Evolutionary conservation across 2,888 invertebrate species (phyloP).

Genomic region (Macaria notata): DNA sequence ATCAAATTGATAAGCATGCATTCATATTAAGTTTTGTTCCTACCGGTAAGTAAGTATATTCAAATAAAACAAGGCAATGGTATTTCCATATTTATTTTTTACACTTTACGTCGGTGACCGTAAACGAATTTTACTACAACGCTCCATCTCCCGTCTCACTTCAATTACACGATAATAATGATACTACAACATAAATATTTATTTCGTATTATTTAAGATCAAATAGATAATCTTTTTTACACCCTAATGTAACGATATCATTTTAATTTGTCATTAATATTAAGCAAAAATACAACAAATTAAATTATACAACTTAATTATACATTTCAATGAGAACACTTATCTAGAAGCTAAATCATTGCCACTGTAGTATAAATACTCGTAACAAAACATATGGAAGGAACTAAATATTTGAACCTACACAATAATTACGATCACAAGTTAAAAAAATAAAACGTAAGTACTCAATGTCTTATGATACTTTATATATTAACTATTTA

Average conservation of each 20-base stretch:
- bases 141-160: constrained; percentile 64
- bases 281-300: constrained; percentile 79
- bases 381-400: constrained; percentile 72
- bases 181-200: constrained; percentile 82
- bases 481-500: constrained; percentile 60
- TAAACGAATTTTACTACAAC: constrained; percentile 81
- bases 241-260: constrained; percentile 80
- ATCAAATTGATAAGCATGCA: too few relatives aligned
- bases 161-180: constrained; percentile 77
- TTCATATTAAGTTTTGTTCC: too few relatives aligned
- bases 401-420: constrained; percentile 76
- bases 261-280: constrained; percentile 80
- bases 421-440: constrained; percentile 68
- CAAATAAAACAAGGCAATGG: constrained; percentile 68
- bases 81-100: constrained; percentile 80
- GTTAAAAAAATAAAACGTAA: constrained; percentile 66
- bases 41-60: too few relatives aligned
- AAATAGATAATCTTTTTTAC: constrained; percentile 83
- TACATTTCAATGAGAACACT: constrained; percentile 77
- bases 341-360: constrained; percentile 68
- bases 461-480: constrained; percentile 65
- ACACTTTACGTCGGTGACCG: constrained; percentile 80
- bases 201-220: constrained; percentile 80
- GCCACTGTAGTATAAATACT: constrained; percentile 66
- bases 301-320: constrained; percentile 78